Percentiles rank a stretch among this genome's conserved stretches.
These are phyloP conservation scores for Stratiomys singularior DNA, from an alignment of 2,888 invertebrate species.

Conservation along the genomic window DNA sequence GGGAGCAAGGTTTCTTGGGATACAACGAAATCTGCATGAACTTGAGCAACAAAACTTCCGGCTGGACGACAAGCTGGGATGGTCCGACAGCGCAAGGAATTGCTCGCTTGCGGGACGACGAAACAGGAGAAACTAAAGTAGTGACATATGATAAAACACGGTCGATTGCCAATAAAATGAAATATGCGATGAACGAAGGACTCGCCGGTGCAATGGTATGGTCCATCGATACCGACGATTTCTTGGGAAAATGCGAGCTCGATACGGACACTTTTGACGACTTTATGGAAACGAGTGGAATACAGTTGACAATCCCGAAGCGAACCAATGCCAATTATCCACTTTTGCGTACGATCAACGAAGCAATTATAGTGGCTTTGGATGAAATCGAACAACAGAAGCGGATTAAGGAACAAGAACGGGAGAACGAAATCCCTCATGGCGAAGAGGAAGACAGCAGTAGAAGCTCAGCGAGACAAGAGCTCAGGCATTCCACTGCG, in stretches of 20 bases:
- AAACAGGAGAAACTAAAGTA: constrained; percentile 71
- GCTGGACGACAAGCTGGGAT: constrained; percentile 80
- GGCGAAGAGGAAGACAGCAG: constrained; percentile 57
- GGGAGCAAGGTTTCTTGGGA: constrained; percentile 85
- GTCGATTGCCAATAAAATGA: constrained; percentile 80
- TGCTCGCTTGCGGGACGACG: constrained; percentile 70
- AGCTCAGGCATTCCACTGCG: too few species aligned
- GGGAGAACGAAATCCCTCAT: constrained; percentile 65
- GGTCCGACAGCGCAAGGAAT: constrained; percentile 66
- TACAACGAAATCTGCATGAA: constrained; percentile 85
- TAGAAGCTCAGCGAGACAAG: background rate
- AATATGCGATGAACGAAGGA: constrained; percentile 72
- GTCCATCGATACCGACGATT: constrained; percentile 91
- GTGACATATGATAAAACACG: constrained; percentile 81
- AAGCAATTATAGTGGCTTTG: constrained; percentile 70
- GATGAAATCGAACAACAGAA: constrained; percentile 68
- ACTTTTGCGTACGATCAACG: constrained; percentile 78
- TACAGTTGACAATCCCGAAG: constrained; percentile 57
- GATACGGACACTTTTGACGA: constrained; percentile 68
- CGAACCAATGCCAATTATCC: constrained; percentile 71
- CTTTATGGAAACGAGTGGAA: constrained; percentile 58
- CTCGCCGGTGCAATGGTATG: constrained; percentile 88
- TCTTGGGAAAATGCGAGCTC: constrained; percentile 74
- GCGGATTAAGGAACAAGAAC: constrained; percentile 66
- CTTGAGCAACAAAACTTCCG: constrained; percentile 69